These are phyloP conservation scores for Microplitis mediator DNA, from an alignment of 1,140 invertebrate genomes.

Conservation along the genomic window DNA sequence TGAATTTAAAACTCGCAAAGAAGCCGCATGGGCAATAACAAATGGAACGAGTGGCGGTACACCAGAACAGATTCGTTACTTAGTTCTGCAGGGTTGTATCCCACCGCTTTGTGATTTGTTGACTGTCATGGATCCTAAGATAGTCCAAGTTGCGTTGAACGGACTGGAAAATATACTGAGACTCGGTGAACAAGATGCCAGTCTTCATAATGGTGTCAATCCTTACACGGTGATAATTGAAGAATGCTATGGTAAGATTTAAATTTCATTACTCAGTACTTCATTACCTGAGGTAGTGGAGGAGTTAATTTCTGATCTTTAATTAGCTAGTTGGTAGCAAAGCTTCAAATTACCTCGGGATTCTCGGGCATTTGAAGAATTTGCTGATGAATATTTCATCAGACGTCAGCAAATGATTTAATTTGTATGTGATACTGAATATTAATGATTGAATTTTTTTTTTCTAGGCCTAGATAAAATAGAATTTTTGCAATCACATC, in stretches of 20 bases:
- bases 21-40: slow-evolving; percentile 96
- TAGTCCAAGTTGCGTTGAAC: slow-evolving; percentile 97
- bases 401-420: too few relatives aligned
- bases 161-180: slow-evolving; percentile 95
- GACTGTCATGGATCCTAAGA: slow-evolving; percentile 92
- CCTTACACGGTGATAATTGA: slow-evolving; percentile 91
- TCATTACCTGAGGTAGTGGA: too few relatives aligned
- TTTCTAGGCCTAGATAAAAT: slow-evolving; percentile 92
- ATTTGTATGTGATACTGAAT: not conserved
- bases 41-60: slow-evolving; percentile 96
- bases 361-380: too few relatives aligned
- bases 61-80: slow-evolving; percentile 84
- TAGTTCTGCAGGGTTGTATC: slow-evolving; percentile 80
- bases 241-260: slow-evolving; percentile 88
- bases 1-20: slow-evolving; percentile 96
- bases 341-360: too few relatives aligned
- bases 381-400: too few relatives aligned
- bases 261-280: not conserved
- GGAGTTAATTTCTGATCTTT: too few relatives aligned
- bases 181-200: slow-evolving; percentile 84
- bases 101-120: slow-evolving; percentile 93
- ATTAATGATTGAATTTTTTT: slow-evolving; percentile 29
- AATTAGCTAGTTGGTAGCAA: too few relatives aligned
- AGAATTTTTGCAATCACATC: slow-evolving; percentile 95
- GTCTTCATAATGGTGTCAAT: slow-evolving; percentile 76